Percentiles rank a stretch among this genome's conserved stretches.
phyloP scores from a whole-genome alignment of 2,797 vertebrate genomes.

The Gallinago solitaria region DNA sequence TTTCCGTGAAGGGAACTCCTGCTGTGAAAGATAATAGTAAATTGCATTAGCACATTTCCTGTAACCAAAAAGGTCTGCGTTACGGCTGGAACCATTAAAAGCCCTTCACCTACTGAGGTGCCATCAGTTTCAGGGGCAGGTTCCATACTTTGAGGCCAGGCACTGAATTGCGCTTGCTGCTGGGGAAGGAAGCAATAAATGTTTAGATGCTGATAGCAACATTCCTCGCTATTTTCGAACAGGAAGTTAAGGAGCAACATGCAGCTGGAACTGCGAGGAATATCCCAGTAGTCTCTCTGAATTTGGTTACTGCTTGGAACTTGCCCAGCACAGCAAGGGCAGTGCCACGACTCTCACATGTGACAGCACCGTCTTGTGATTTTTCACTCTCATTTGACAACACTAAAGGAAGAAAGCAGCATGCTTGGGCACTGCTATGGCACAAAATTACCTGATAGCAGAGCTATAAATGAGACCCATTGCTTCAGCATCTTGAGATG shows the following conservation, averaged over 20 bases:
- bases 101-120: constrained; percentile 2
- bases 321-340: neutral
- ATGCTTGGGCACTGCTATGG: neutral
- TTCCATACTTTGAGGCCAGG: neutral
- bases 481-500: neutral
- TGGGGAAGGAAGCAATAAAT: constrained; percentile 59
- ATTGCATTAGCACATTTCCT: constrained; percentile 1
- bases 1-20: constrained; percentile 37
- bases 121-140: neutral
- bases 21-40: constrained; percentile 35
- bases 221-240: constrained; percentile 18
- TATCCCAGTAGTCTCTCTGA: neutral
- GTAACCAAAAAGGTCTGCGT: neutral
- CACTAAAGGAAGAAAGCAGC: neutral
- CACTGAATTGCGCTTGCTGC: neutral
- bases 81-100: neutral
- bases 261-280: constrained; percentile 11
- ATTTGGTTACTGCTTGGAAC: neutral
- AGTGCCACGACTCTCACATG: neutral
- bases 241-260: neutral
- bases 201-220: constrained; percentile 41
- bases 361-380: neutral
- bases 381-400: neutral
- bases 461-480: neutral
- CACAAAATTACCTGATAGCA: neutral